Base-by-base conservation (phyloP, 1,140 invertebrate species). In the Cotesia typhae region DNA sequence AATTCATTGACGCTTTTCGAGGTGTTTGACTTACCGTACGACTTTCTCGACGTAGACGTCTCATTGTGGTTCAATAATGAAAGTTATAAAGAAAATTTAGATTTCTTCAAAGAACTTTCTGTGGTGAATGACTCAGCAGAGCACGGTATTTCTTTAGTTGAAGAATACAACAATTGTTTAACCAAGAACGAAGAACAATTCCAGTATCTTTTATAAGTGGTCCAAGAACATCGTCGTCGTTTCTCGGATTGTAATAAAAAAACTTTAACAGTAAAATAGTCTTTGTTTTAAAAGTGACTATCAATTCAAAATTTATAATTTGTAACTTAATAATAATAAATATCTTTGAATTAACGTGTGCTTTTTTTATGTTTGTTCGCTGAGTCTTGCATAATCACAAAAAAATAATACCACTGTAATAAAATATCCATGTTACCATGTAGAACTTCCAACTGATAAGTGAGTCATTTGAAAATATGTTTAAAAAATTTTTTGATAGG, bases 131-230 rank as follows among this genome's bases (percentile, higher is more conserved):
- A 64, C 9, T 20, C 36, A 9, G 61, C 61, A 64, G 61, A 64
- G n/a, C 61, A 41, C 7, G n/a, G 61, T 47, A 35, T 64, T 38
- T 35, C 61, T n/a, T n/a, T 38, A 38, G 12, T 64, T 20, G 61
- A 64, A 64, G 61, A 64, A 9, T 64, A 64, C 28, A 64, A 64
- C 17, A 47, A 47, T 3, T 64, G 61, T 17, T 17, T 64, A 64
- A 64, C 61, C 36, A 64, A 47, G 36, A 35, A 41, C 14, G 61
- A 64, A 20, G 61, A 64, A n/a, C 61, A 64, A 64, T 64, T 64
- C 3, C 35, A 47, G 36, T 38, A 64, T 64, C 36, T 64, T 38
- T 64, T 64, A n/a, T 2, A 38, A n/a, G 36, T 41, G 7, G 36
- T 64, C 28, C 28, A 64, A 38, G 36, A 64, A 14, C 61, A 38